Conservation (phyloP, 2,888 invertebrate species). For the Antheraea assamensis region DNA sequence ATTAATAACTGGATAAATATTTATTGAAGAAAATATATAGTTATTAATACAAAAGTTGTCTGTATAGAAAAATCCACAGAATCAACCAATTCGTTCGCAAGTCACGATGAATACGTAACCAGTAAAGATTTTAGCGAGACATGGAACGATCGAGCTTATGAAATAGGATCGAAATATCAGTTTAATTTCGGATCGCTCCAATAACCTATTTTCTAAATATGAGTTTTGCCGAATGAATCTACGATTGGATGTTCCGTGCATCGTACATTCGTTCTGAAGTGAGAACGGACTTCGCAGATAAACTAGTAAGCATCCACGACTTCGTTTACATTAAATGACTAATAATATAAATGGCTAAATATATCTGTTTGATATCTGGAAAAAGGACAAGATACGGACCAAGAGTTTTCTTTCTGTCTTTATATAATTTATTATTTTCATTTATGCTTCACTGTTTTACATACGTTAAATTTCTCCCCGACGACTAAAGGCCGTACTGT, state of each 20-base stretch:
- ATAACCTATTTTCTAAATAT: constrained; percentile 13
- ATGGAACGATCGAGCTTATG: background rate
- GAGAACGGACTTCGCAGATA: background rate
- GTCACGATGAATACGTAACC: constrained; percentile 1
- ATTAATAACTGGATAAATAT: background rate
- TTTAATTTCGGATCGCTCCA: constrained; percentile 12
- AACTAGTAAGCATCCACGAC: background rate
- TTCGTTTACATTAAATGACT: too few relatives aligned
- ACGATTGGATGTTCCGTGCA: background rate
- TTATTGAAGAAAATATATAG: background rate
- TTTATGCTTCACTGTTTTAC: too few relatives aligned
- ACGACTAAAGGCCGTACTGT: too few relatives aligned
- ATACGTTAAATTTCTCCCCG: too few relatives aligned
- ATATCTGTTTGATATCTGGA: too few relatives aligned
- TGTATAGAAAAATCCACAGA: background rate
- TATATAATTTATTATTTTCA: too few relatives aligned
- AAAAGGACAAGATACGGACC: too few relatives aligned
- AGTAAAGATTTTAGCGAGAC: constrained; percentile 10
- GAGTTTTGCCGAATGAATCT: constrained; percentile 12
- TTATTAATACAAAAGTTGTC: background rate
- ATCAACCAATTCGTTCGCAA: background rate
- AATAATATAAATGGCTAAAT: too few relatives aligned
- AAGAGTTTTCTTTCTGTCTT: too few relatives aligned
- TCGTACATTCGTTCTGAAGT: constrained; percentile 2
- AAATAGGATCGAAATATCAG: constrained; percentile 15